A percentile compares a stretch with the other conserved stretches of the same genome.
These are phyloP conservation scores for Cepaea nemoralis DNA, from an alignment of 1,140 invertebrate genomes.

Conservation along the genomic window DNA sequence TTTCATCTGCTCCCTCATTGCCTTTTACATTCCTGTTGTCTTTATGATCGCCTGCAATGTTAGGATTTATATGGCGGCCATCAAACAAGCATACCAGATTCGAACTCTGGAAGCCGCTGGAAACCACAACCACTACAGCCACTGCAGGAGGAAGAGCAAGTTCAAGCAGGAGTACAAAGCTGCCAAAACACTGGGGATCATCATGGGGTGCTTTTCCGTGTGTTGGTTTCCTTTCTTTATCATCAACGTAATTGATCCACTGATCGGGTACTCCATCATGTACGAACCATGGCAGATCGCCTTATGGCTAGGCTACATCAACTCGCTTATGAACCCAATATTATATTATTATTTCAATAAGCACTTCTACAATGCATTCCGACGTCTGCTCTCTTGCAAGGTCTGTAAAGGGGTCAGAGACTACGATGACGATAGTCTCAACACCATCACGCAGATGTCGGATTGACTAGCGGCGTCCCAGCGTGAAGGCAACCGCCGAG, in stretches of 20 bases:
- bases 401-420: conserved; percentile 62
- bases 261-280: conserved; percentile 62
- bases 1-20: conserved; percentile 89
- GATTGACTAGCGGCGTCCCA: conserved; percentile 52
- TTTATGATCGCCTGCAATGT: conserved; percentile 96
- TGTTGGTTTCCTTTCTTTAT: conserved; percentile 73
- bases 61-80: conserved; percentile 79
- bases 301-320: conserved; percentile 84
- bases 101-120: conserved; percentile 60
- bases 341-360: conserved; percentile 90
- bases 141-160: conserved; percentile 52
- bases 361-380: conserved; percentile 92
- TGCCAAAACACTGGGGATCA: conserved; percentile 74
- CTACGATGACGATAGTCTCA: conserved; percentile 56
- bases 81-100: conserved; percentile 62
- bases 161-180: conserved; percentile 74
- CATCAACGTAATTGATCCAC: conserved; percentile 68
- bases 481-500: conserved; percentile 37
- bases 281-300: conserved; percentile 61
- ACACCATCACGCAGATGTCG: conserved; percentile 49
- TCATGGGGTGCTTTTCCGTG: conserved; percentile 70
- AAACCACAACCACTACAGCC: conserved; percentile 52
- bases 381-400: conserved; percentile 61
- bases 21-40: conserved; percentile 94
- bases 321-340: conserved; percentile 89